Evolutionary conservation across 2,888 invertebrate species (phyloP).

Genomic region (Apamea monoglypha): DNA sequence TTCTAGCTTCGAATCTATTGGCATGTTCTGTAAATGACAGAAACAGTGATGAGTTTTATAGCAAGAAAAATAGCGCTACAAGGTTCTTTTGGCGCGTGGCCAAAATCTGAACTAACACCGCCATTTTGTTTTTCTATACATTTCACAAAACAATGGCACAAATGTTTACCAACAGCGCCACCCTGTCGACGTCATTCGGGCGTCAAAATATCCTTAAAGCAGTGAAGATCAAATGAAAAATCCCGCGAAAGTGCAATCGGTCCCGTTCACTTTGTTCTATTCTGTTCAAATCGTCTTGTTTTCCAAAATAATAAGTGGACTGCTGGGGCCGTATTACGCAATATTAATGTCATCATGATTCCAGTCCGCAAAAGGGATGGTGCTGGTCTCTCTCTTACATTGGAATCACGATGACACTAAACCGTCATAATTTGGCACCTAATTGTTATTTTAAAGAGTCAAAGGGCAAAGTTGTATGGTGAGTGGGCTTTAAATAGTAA

Average conservation of each 20-base stretch:
- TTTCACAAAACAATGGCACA: no score
- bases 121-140: neutral
- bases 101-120: neutral
- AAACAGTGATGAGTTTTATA: neutral
- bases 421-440: no score
- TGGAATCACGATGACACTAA: neutral
- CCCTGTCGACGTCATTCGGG: neutral
- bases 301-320: neutral
- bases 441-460: neutral
- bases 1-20: conserved; percentile 83
- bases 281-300: neutral
- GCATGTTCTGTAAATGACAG: conserved; percentile 80
- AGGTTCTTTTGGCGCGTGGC: neutral
- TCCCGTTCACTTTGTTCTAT: neutral
- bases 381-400: neutral
- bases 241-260: neutral
- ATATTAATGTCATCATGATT: neutral
- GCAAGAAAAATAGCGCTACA: neutral
- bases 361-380: neutral
- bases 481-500: neutral
- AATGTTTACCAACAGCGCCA: neutral
- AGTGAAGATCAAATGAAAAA: neutral
- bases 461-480: neutral
- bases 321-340: neutral
- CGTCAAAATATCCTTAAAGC: neutral